Evolutionary conservation across 1,140 invertebrate genomes (phyloP).

Genomic region (Eriocheir sinensis): DNA sequence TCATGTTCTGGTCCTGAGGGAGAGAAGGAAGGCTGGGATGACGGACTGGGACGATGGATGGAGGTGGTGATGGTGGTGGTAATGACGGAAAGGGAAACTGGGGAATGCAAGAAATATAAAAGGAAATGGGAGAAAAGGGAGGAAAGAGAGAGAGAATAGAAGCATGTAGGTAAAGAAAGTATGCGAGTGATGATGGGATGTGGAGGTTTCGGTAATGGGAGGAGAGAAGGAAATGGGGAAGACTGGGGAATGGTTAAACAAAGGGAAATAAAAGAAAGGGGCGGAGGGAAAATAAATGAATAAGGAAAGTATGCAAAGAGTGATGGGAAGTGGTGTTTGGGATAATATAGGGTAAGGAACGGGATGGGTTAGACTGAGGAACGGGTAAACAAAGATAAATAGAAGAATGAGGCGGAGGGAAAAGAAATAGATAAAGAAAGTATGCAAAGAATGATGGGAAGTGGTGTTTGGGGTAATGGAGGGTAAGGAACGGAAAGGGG

Average conservation of each 20-base stretch:
- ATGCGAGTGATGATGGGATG: too few relatives aligned
- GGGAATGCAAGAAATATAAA: not conserved
- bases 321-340: not conserved
- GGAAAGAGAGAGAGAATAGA: not conserved
- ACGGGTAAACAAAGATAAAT: not conserved
- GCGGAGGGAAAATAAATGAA: too few relatives aligned
- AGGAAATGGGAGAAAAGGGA: not conserved
- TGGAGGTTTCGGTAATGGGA: too few relatives aligned
- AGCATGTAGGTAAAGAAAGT: too few relatives aligned
- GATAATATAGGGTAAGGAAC: not conserved
- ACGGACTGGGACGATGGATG: not conserved
- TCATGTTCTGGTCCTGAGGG: slow-evolving; percentile 68
- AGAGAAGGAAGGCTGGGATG: not conserved
- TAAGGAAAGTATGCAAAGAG: not conserved
- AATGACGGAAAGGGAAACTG: not conserved
- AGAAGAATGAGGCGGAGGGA: too few relatives aligned
- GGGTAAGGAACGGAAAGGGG: too few relatives aligned
- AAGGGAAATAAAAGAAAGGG: too few relatives aligned
- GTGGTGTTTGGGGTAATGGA: too few relatives aligned
- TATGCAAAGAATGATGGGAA: too few relatives aligned
- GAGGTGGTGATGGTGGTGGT: too few relatives aligned
- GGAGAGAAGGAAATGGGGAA: not conserved
- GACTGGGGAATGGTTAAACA: too few relatives aligned
- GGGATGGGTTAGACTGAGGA: not conserved
- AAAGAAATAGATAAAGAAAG: too few relatives aligned